Evolutionary conservation across 2,797 vertebrate species (phyloP).

Genomic region (Fistularia commersonii): DNA sequence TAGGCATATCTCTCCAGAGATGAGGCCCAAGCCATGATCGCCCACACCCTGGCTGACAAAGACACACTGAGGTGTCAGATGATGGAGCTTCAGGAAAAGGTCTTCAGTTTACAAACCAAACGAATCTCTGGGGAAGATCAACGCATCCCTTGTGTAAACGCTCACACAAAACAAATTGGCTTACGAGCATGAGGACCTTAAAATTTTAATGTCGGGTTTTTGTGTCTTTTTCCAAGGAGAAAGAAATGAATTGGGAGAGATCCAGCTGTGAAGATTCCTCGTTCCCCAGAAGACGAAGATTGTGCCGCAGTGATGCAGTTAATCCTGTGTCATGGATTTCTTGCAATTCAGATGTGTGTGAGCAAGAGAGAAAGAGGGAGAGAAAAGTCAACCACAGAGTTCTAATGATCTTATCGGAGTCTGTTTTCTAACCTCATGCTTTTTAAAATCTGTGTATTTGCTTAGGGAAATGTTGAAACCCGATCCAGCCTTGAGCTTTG

Average conservation of each 20-base stretch:
- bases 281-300: conserved; percentile 34
- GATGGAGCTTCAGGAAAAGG: conserved; percentile 79
- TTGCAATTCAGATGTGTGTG: conserved; percentile 46
- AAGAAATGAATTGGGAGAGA: conserved; percentile 35
- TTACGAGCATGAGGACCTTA: neutral
- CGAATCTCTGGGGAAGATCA: conserved; percentile 6
- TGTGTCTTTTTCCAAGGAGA: conserved; percentile 42
- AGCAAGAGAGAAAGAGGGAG: neutral
- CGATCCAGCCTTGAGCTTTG: neutral
- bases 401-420: neutral
- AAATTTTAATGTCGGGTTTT: neutral
- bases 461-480: neutral
- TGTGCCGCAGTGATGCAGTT: conserved; percentile 77
- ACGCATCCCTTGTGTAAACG: conserved; percentile 38
- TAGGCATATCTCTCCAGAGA: conserved; percentile 84
- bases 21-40: conserved; percentile 78
- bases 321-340: conserved; percentile 45
- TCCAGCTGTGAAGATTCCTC: conserved; percentile 40
- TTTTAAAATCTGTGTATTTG: no score
- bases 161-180: neutral
- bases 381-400: neutral
- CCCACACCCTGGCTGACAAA: conserved; percentile 80
- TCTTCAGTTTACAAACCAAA: conserved; percentile 66
- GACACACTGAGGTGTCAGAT: conserved; percentile 80
- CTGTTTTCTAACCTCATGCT: no score